Percentiles rank a stretch among this genome's conserved stretches.
phyloP scores from a whole-genome alignment of 2,113 vertebrate genomes.

The Anolis sagrei region DNA sequence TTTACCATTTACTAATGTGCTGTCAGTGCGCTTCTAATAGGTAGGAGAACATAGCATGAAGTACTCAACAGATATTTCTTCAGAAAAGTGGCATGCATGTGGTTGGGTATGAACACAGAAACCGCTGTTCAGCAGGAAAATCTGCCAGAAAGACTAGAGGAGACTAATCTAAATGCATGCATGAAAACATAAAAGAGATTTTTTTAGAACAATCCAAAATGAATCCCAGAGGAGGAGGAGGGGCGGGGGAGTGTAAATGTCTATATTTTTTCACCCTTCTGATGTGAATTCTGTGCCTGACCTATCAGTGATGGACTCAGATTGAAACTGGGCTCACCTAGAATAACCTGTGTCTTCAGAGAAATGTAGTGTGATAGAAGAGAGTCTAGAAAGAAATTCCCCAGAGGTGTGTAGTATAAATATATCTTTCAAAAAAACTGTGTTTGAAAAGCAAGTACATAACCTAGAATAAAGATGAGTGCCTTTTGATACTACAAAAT shows the following conservation, averaged over 20 bases:
- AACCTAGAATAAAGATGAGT: slow-evolving; percentile 28
- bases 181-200: neutral
- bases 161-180: neutral
- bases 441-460: slow-evolving; percentile 36
- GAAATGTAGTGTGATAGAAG: slow-evolving; percentile 18
- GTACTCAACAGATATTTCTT: neutral
- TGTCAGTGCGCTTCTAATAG: neutral
- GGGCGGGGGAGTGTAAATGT: neutral
- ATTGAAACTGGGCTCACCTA: slow-evolving; percentile 23
- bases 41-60: neutral
- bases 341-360: slow-evolving; percentile 7
- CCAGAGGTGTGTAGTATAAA: slow-evolving; percentile 24
- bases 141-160: neutral
- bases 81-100: neutral
- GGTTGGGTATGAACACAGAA: neutral
- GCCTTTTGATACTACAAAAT: slow-evolving; percentile 5
- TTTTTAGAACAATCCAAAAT: neutral
- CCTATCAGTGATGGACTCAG: neutral
- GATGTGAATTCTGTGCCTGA: neutral
- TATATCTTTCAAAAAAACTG: slow-evolving; percentile 17
- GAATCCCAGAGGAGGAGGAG: neutral
- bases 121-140: slow-evolving; percentile 18
- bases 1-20: neutral
- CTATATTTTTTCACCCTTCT: neutral
- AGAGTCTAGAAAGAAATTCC: slow-evolving; percentile 37